phyloP scores from a whole-genome alignment of 2,797 vertebrate genomes.

The Melanotaenia pygmaea region DNA sequence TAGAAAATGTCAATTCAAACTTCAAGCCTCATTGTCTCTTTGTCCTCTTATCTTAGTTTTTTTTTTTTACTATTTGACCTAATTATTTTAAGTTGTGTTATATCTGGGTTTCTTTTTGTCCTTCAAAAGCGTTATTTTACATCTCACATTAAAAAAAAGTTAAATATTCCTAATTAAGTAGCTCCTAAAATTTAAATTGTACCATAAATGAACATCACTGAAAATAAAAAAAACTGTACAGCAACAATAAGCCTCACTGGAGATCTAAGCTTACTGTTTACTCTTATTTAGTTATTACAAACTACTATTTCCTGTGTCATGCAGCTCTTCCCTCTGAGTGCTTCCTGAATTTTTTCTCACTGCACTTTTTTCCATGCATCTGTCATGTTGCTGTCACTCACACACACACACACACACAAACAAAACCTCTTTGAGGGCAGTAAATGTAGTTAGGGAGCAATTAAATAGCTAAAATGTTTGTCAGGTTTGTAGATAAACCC shows the following conservation, averaged over 20 bases:
- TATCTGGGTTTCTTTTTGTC: not conserved
- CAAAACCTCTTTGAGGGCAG: conserved; percentile 37
- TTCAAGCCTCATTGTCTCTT: conserved; percentile 10
- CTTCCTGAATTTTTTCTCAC: conserved; percentile 44
- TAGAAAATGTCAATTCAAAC: conserved; percentile 58
- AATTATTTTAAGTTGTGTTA: not conserved
- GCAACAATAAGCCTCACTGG: conserved; percentile 44
- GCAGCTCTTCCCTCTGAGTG: conserved; percentile 48
- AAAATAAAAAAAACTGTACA: conserved; percentile 15
- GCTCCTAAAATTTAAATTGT: not conserved
- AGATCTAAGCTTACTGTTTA: conserved; percentile 54
- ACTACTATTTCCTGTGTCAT: conserved; percentile 55
- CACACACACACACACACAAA: conserved; percentile 24
- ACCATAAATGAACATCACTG: not conserved
- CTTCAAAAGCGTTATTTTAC: not conserved
- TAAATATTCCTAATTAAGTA: not conserved
- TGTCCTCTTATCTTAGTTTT: not conserved
- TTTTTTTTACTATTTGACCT: conserved; percentile 1
- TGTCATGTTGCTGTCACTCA: conserved; percentile 9
- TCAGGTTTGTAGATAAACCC: conserved; percentile 43
- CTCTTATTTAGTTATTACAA: conserved; percentile 45
- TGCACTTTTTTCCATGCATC: conserved; percentile 9
- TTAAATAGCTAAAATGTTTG: conserved; percentile 48
- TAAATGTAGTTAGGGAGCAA: conserved; percentile 42
- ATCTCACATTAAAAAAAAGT: not conserved